Evolutionary conservation across 2,888 invertebrate genomes (phyloP), one percentile per base, ranked within the genome.

Genomic region (Amphiduros pacificus): DNA sequence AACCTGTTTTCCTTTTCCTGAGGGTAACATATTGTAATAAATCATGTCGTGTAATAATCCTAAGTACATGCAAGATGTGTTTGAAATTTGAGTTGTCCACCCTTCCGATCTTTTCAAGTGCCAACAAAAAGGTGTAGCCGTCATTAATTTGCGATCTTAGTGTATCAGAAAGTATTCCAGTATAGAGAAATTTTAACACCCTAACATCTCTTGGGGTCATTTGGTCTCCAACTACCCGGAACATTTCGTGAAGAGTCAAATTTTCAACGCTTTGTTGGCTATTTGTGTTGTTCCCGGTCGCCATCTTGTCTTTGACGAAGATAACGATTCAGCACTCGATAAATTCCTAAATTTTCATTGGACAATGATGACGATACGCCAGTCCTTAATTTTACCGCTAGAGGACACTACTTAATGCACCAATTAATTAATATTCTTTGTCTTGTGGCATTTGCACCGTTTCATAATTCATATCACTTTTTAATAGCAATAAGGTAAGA

Each of bases 61-160:
- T 53, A 24, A 74, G 60, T 11, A 70, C 49, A 55, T 70, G 63
- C 29, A 68, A 54, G 28, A 74, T 61, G 61, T 72, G 61, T 41
- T 65, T 64, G 62, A 74, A 72, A 55, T 72, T 71, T 22, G 72
- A 68, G 48, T 67, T 71, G 58, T 73, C 73, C 28, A 70, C 62
- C 52, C 64, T 52, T 26, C 69, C 70, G 54, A 68, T 58, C 56
- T 67, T 69, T 60, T 73, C 71, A 36, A 74, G 65, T 24, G 69
- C 71, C 6, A 70, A 53, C 20, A 74, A 64, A 63, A 72, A 71
- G 26, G 61, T 65, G 56, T 60, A 71, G n/a, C 74, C 73, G 61
- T 74, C 74, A 28, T 65, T 61, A 2, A 72, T 69, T 55, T 66
- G 60, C 20, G 60, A 29, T 22, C 66, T 36, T 20, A 72, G 55